These are phyloP conservation scores for Acanthurus leucopareius DNA, from an alignment of 2,797 vertebrate genomes.

Conservation along the genomic window DNA sequence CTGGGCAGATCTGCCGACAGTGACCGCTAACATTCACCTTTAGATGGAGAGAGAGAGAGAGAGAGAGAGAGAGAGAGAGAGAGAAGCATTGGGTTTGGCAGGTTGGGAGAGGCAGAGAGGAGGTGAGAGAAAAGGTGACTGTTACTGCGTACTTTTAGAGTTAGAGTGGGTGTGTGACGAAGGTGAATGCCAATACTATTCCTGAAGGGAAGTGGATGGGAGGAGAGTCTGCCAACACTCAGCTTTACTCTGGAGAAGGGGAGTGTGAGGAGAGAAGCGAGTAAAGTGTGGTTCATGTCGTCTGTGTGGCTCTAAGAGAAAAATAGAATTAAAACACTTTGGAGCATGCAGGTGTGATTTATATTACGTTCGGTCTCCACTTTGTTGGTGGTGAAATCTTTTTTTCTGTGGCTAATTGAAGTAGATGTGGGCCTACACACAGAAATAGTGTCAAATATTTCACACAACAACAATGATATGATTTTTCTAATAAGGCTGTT, in stretches of 20 bases:
- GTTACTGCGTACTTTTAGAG: conserved; percentile 52
- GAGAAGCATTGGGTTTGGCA: conserved; percentile 30
- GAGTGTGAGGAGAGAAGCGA: not conserved
- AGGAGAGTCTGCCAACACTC: conserved; percentile 37
- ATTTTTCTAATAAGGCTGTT: not conserved
- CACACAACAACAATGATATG: not conserved
- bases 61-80: not conserved
- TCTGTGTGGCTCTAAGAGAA: not conserved
- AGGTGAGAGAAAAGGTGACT: conserved; percentile 61
- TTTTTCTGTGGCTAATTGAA: too few relatives aligned
- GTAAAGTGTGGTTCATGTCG: not conserved
- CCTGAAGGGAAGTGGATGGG: conserved; percentile 39
- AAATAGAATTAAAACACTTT: not conserved
- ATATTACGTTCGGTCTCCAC: not conserved
- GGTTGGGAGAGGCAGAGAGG: conserved; percentile 43
- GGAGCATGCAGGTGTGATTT: not conserved
- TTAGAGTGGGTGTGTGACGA: conserved; percentile 34
- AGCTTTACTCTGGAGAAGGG: conserved; percentile 13
- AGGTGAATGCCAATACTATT: conserved; percentile 51
- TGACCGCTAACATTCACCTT: conserved; percentile 82
- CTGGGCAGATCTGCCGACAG: conserved; percentile 74
- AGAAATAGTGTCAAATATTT: not conserved
- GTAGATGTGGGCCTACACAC: not conserved
- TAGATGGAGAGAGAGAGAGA: conserved; percentile 48
- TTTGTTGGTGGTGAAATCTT: not conserved